Evolutionary conservation across 1,140 invertebrate genomes (phyloP).

Genomic region (Pinna nobilis): DNA sequence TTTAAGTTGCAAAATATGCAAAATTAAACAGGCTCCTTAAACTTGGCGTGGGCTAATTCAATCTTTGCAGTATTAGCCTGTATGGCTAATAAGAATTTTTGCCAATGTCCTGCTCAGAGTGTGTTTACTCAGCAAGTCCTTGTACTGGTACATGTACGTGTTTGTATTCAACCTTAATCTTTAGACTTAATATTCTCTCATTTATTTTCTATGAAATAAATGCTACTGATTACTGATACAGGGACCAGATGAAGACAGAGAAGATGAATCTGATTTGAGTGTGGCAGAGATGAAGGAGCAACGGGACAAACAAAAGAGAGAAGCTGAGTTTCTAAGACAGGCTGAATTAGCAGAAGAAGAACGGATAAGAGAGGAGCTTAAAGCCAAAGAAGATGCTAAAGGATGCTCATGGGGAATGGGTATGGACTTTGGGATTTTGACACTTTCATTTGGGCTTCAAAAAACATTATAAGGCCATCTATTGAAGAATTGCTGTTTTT

Average conservation of each 20-base stretch:
- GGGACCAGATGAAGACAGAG: conserved; percentile 89
- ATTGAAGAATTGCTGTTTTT: not conserved
- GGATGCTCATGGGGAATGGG: conserved; percentile 95
- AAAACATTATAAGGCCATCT: not conserved
- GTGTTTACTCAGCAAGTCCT: not conserved
- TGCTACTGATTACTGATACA: conserved; percentile 45
- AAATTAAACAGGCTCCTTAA: too few species aligned
- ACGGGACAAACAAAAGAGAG: conserved; percentile 72
- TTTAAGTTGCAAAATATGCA: too few species aligned
- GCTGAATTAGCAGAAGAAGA: conserved; percentile 75
- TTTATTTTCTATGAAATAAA: too few species aligned
- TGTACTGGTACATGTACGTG: not conserved
- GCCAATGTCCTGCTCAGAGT: too few species aligned
- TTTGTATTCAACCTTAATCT: not conserved
- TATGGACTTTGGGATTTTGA: too few species aligned
- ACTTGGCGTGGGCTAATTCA: too few species aligned
- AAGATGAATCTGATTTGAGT: conserved; percentile 88
- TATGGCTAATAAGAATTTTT: too few species aligned
- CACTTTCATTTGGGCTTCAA: too few species aligned
- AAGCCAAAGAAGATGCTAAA: conserved; percentile 69
- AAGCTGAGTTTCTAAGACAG: conserved; percentile 75
- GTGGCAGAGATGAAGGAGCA: conserved; percentile 86
- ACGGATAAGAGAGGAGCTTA: conserved; percentile 63
- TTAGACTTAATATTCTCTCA: too few species aligned
- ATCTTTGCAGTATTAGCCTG: too few species aligned